Base-by-base conservation (phyloP, 1,140 invertebrate species). In the Calliphora vicina region DNA sequence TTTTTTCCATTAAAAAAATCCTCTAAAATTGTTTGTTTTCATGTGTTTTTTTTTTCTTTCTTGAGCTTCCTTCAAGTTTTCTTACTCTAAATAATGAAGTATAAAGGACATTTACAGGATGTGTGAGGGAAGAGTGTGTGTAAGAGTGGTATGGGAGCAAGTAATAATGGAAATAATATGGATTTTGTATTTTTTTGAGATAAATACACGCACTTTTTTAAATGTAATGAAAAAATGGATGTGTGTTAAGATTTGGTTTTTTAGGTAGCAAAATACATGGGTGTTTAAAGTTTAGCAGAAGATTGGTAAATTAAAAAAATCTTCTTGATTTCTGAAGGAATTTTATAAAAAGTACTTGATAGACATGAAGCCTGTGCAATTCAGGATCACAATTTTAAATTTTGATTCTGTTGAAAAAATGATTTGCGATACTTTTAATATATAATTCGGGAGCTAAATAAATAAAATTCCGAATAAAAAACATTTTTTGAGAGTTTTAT, bases 161-260 rank as follows among this genome's bases (percentile, higher is more conserved):
- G 20, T 67, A 67, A 67, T 67, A 67, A 67, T 67, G 12, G 61
- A 25, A 67, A 23, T 67, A 67, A 67, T 67, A 23, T 23, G 23
- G 23, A 67, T 67, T 67, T 67, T n/a, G n/a, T n/a, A n/a, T n/a
- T 67, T 20, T 67, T 67, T 67, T 67, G 61, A n/a, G 9, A 67
- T 67, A 67, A 57, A 57, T 9, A 67, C 20, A 67, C 61, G 61
- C 61, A 67, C 61, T 67, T 67, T 67, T 67, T 67, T 67, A 25
- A 67, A 67, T 67, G 20, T 57, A 57, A 57, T 57, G 50, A 57
- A n/a, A 57, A 57, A 57, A 57, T 57, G n/a, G 6, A n/a, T 57
- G 50, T 57, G 50, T 17, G 50, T 57, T 35, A 35, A 35, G 4
- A 35, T 0, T 2, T 35, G 6, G 35, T 6, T n/a, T n/a, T n/a